Conservation (phyloP, 1,140 invertebrate species). For the Pseudomyrmex gracilis region DNA sequence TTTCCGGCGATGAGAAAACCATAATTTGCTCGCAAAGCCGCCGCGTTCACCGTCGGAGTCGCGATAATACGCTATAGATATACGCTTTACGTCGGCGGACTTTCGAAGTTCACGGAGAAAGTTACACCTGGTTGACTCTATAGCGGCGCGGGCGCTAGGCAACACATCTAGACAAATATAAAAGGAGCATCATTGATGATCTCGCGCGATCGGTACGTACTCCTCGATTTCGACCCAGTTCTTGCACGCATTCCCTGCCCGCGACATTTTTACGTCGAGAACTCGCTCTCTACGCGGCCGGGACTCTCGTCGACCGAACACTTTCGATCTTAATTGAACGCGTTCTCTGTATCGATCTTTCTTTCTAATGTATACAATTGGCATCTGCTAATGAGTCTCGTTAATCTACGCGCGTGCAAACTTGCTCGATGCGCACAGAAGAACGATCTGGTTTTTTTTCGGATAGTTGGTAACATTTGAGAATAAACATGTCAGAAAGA, state of each 20-base stretch:
- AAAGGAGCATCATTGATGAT: slow-evolving; percentile 68
- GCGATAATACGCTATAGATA: slow-evolving; percentile 51
- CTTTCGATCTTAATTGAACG: slow-evolving; percentile 62
- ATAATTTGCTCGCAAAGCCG: slow-evolving; percentile 20
- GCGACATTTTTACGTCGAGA: slow-evolving; percentile 16
- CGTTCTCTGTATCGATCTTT: slow-evolving; percentile 24
- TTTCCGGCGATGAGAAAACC: slow-evolving; percentile 11
- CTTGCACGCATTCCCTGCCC: slow-evolving; percentile 33
- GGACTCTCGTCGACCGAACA: slow-evolving; percentile 19
- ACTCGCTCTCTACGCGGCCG: no score
- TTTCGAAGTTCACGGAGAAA: slow-evolving; percentile 77
- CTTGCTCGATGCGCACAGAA: neutral
- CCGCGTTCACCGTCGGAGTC: neutral
- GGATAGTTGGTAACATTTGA: neutral
- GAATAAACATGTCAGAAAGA: neutral
- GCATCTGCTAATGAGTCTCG: slow-evolving; percentile 2
- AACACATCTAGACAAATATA: slow-evolving; percentile 67
- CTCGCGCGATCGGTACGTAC: slow-evolving; percentile 47
- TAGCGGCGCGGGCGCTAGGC: slow-evolving; percentile 30
- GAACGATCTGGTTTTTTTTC: neutral
- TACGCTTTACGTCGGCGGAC: slow-evolving; percentile 64
- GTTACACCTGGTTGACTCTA: slow-evolving; percentile 68
- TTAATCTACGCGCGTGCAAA: neutral
- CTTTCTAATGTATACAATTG: slow-evolving; percentile 32
- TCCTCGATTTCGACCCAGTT: slow-evolving; percentile 59